Conservation (phyloP, 2,113 vertebrate genomes). For the Anser cygnoides region DNA sequence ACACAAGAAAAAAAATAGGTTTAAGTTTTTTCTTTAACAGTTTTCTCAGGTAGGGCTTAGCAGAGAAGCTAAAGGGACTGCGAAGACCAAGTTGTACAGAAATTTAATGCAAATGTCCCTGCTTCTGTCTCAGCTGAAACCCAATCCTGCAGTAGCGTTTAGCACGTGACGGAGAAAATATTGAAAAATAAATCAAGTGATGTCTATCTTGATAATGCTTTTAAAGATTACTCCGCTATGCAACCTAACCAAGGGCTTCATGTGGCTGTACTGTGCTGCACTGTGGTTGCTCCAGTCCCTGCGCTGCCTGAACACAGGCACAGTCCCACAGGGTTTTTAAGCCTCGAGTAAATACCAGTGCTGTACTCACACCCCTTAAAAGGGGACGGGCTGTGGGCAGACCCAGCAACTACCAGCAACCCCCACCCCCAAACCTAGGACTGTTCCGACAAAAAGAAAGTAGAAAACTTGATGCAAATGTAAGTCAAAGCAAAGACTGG, state of each 20-base stretch:
- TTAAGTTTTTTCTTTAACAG: not conserved
- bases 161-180: not conserved
- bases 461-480: not conserved
- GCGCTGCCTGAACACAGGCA: accelerated
- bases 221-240: not conserved
- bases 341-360: not conserved
- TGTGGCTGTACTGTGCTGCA: not conserved
- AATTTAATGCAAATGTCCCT: conserved; percentile 9
- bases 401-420: not conserved
- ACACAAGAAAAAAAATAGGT: not conserved
- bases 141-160: not conserved
- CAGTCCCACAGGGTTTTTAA: not conserved
- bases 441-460: not conserved
- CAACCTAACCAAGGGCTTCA: not conserved
- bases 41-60: not conserved
- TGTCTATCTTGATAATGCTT: not conserved
- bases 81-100: not conserved
- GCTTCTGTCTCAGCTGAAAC: conserved; percentile 2
- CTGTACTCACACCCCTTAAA: not conserved
- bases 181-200: conserved; percentile 31
- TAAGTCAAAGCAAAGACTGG: not conserved
- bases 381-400: not conserved
- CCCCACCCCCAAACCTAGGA: not conserved
- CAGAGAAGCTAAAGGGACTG: not conserved
- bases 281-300: not conserved